Evolutionary conservation across 2,797 vertebrate species (phyloP).

Genomic region (Onychomys arenicola): DNA sequence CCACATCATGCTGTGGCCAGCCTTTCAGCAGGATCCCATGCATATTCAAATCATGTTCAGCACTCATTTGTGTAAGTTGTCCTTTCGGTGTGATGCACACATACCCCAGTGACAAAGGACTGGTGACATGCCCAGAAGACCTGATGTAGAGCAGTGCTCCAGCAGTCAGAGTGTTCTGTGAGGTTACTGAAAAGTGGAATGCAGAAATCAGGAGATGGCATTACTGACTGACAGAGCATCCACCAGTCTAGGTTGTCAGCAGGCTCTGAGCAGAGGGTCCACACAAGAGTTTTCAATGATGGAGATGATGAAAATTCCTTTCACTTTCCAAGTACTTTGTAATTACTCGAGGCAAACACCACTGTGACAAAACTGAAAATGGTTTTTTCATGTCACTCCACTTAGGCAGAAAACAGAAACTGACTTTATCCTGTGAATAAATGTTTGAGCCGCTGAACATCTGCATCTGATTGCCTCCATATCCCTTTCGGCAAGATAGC

Average conservation of each 20-base stretch:
- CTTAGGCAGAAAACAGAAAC: constrained; percentile 55
- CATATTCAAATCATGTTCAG: not conserved
- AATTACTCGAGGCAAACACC: constrained; percentile 37
- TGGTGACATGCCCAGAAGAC: not conserved
- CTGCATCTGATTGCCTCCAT: not conserved
- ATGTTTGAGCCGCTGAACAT: not conserved
- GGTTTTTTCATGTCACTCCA: not conserved
- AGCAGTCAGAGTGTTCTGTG: not conserved
- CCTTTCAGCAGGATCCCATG: fast-evolving
- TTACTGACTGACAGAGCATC: not conserved
- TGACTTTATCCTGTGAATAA: not conserved
- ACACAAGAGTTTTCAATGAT: not conserved
- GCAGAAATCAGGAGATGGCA: not conserved
- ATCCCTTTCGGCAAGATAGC: not conserved
- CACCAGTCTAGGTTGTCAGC: not conserved
- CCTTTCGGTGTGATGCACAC: not conserved
- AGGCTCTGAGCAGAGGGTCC: not conserved
- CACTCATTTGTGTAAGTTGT: not conserved
- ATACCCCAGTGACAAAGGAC: not conserved
- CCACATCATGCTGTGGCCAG: too few relatives aligned
- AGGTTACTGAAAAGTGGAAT: not conserved
- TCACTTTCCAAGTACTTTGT: not conserved
- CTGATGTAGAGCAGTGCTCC: not conserved
- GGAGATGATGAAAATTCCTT: not conserved
- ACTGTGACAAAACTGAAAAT: not conserved